Base-by-base conservation (phyloP, 2,888 invertebrate genomes). In the Drosophila multiciliata region DNA sequence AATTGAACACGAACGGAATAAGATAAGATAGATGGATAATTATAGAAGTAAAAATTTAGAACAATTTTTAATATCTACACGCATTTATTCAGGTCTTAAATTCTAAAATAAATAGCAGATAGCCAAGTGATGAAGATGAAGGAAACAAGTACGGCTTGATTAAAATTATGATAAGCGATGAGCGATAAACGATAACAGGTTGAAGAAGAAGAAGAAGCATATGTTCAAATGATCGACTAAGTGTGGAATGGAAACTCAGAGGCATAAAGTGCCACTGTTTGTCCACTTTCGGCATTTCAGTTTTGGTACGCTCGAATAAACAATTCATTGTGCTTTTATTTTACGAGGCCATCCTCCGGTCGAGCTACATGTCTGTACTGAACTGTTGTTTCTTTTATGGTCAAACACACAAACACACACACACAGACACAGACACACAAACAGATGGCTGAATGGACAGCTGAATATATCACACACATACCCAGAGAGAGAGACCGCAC, bases 321-420 rank as follows among this genome's bases (percentile, higher is more conserved):
- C 78, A 80, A 78, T 78, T 80, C 64, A 80, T 80, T 71, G 67
- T 65, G 29, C 67, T 77, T 75, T 70, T 75, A 80, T 75, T 80
- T 80, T 66, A 80, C 70, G 80, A 79, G 66, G 55, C 75, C 45
- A 52, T 62, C 58, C 65, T 62, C 58, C 63, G 54, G 65, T 48
- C 67, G 60, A 45, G 52, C 42, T 52, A 32, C 71, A 72, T 53
- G 20, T 60, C 64, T 58, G 40, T 49, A 23, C 23, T 8, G 8
- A 8, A 15, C 23, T 53, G 67, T 64, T 73, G 66, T 62, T 70
- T 49, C 63, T 69, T 87, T 78, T 75, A 83, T 78, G 82, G 70
- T 42, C 42, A 66, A 58, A 68, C 40, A 68, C 66, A 66, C 52
- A 26, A 26, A 45, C 53, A 29, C 17, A 54, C 11, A 12, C 32